These are phyloP conservation scores for Oenanthe melanoleuca DNA, from an alignment of 2,113 vertebrate species.

Conservation along the genomic window DNA sequence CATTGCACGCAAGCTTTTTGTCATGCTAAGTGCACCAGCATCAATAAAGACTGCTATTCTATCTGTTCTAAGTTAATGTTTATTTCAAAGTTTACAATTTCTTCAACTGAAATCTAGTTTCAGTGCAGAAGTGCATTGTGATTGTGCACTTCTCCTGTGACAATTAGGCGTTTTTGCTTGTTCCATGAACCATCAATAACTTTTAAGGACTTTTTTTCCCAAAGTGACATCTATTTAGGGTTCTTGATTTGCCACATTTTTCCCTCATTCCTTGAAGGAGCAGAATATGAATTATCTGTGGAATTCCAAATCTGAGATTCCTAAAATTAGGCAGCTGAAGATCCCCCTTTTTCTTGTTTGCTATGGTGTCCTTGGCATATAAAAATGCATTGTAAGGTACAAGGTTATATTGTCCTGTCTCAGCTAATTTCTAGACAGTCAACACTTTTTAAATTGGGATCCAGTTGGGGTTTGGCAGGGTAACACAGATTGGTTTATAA, in stretches of 20 bases:
- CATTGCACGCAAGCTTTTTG: background rate
- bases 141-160: background rate
- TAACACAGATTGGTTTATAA: background rate
- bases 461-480: background rate
- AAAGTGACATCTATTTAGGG: background rate
- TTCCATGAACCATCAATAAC: background rate
- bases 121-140: background rate
- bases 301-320: background rate
- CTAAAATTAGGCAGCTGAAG: background rate
- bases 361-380: background rate
- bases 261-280: background rate
- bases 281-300: background rate
- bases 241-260: background rate
- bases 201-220: accelerated
- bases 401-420: background rate
- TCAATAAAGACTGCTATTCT: background rate
- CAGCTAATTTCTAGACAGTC: background rate
- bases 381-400: background rate
- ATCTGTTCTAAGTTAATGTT: background rate
- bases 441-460: conserved; percentile 2
- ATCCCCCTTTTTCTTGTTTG: background rate
- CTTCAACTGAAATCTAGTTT: background rate
- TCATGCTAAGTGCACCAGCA: background rate
- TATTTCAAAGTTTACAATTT: background rate
- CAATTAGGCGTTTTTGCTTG: background rate